Base-by-base conservation (phyloP, 1,140 invertebrate genomes). In the Euschistus heros region DNA sequence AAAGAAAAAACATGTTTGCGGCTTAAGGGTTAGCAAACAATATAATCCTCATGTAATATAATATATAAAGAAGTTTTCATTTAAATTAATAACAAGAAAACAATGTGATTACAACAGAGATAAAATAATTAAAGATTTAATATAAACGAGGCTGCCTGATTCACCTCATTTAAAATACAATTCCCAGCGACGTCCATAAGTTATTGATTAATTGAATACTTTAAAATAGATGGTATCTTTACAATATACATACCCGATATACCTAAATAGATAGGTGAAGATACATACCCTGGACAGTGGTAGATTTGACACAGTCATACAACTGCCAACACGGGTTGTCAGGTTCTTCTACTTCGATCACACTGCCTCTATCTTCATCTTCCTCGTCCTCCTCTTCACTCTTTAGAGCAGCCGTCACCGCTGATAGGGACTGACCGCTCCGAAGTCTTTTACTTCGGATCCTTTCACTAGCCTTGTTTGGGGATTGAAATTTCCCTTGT, bases 311-410 rank as follows among this genome's bases (percentile, higher is more conserved):
- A 64, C 84, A 81, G 71, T 90, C 85, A 71, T 88, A 88, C 2
- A 95, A 74, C 68, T 87, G 83, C 89, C 89, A 92, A 64, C 85
- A 82, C 13, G 86, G 87, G 72, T 86, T 87, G 68, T 89, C 83
- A 47, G 80, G 80, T 66, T 85, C 83, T 60, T 84, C 82, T 24
- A 75, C 77, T 54, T 82, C 81, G 18, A 81, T 81, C 33, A 80
- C 79, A 57, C 86, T 84, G 66, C 83, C 84, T 15, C 85, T 83
- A 54, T 81, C 82, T 22, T 79, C 82, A 42, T 81, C 81, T 62
- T 81, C 81, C 61, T 85, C 84, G 37, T 77, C 76, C 54, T 77
- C 71, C 44, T 78, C 74, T 68, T 78, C 77, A 68, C 82, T 81
- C 66, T 83, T 77, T 42, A 86, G 71, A 13, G 80, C 79, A 33